A percentile compares a stretch with the other conserved stretches of the same genome.
phyloP scores from a whole-genome alignment of 2,888 invertebrate genomes.

The Argyra leucocephala region DNA sequence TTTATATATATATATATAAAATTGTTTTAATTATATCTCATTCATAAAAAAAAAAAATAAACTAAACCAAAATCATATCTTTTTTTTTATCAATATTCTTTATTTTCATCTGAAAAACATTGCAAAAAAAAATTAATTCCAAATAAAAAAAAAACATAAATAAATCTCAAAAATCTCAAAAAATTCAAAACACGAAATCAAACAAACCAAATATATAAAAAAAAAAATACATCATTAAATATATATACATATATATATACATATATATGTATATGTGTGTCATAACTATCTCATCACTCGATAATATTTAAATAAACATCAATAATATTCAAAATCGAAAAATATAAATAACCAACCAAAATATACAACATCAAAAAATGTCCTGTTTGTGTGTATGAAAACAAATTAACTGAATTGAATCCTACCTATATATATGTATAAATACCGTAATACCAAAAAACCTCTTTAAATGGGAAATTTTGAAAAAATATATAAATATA shows the following conservation, averaged over 20 bases:
- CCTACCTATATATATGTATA: background rate
- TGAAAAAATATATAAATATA: no score
- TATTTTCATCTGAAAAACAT: background rate
- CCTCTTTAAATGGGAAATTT: background rate
- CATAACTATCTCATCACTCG: no score
- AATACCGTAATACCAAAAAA: background rate
- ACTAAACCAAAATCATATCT: background rate
- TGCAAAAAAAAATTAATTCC: background rate
- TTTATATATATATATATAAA: background rate
- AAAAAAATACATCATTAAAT: background rate
- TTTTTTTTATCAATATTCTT: background rate
- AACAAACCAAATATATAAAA: background rate
- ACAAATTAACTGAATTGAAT: background rate
- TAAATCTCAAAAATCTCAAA: no score
- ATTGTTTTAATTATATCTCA: background rate
- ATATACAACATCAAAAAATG: background rate
- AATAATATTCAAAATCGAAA: background rate
- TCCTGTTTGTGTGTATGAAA: background rate
- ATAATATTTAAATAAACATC: no score
- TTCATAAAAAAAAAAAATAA: background rate
- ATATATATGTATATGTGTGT: no score
- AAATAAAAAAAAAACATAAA: no score
- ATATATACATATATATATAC: background rate
- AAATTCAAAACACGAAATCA: no score
- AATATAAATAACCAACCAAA: background rate